Conservation (phyloP, 2,888 invertebrate species). For the Drosophila kanekoi region DNA sequence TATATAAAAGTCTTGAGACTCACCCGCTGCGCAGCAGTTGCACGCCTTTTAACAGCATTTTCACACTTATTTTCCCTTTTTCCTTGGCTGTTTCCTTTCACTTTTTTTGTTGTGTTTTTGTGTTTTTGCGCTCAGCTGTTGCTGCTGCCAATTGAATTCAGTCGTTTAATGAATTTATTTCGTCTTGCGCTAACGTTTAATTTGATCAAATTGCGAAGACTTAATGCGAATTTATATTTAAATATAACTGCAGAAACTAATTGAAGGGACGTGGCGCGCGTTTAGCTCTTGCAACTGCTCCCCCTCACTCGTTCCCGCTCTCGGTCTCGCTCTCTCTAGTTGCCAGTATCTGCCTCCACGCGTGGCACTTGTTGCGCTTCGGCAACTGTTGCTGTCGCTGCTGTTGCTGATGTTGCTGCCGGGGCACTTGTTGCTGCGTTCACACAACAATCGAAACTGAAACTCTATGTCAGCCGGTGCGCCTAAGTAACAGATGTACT, state of each 20-base stretch:
- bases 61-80: constrained; percentile 15
- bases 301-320: not conserved
- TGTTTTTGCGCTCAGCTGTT: constrained; percentile 26
- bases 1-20: constrained; percentile 31
- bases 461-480: constrained; percentile 61
- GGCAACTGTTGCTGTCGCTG: constrained; percentile 28
- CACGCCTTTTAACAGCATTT: constrained; percentile 73
- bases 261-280: constrained; percentile 40
- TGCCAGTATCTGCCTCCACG: not conserved
- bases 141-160: constrained; percentile 59
- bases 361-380: constrained; percentile 79
- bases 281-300: constrained; percentile 6
- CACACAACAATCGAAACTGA: constrained; percentile 77
- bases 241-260: constrained; percentile 46
- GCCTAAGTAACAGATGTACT: constrained; percentile 70
- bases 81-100: constrained; percentile 50
- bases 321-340: not conserved
- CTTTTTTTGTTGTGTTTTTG: constrained; percentile 33
- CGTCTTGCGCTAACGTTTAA: constrained; percentile 36
- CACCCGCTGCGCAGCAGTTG: constrained; percentile 71
- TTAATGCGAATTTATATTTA: constrained; percentile 68
- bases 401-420: constrained; percentile 30
- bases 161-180: constrained; percentile 71
- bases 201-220: constrained; percentile 53
- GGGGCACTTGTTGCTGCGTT: constrained; percentile 79